A percentile compares a stretch with the other conserved stretches of the same genome.
Evolutionary conservation across 1,140 invertebrate genomes (phyloP).

Genomic region (Lycorma delicatula): DNA sequence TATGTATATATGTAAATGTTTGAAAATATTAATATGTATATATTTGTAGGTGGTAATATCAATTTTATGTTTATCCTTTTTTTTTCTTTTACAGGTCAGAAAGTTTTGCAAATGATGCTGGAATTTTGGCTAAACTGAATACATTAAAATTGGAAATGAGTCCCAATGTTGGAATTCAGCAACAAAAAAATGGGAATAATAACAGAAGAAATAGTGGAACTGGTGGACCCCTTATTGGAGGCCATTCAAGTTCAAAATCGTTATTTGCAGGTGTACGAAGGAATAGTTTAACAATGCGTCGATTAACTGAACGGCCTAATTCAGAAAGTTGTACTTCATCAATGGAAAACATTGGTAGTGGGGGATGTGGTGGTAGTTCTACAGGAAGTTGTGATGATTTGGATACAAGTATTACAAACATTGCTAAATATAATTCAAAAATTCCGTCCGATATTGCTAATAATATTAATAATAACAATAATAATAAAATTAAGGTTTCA

Average conservation of each 20-base stretch:
- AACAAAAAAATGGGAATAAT: not conserved
- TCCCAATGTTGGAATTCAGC: not conserved
- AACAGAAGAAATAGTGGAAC: not conserved
- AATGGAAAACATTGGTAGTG: slow-evolving; percentile 25
- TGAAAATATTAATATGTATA: too few relatives aligned
- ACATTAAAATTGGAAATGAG: slow-evolving; percentile 31
- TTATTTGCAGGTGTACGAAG: slow-evolving; percentile 19
- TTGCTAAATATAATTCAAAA: not conserved
- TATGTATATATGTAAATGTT: too few relatives aligned
- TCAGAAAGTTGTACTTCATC: slow-evolving; percentile 26
- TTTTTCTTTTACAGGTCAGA: slow-evolving; percentile 45
- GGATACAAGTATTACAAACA: slow-evolving; percentile 1
- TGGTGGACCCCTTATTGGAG: not conserved
- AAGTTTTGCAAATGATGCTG: slow-evolving; percentile 65
- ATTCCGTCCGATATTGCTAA: not conserved
- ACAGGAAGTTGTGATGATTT: slow-evolving; percentile 19
- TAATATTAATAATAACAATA: slow-evolving; percentile 3
- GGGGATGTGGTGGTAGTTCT: slow-evolving; percentile 8
- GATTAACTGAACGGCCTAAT: slow-evolving; percentile 11
- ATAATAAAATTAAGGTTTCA: too few relatives aligned
- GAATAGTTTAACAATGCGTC: slow-evolving; percentile 22
- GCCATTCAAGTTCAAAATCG: slow-evolving; percentile 4
- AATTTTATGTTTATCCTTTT: too few relatives aligned
- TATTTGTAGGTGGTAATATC: too few relatives aligned
- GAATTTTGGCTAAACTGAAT: slow-evolving; percentile 61